Percentiles rank a stretch among this genome's conserved stretches.
Evolutionary conservation across 2,888 invertebrate species (phyloP).

Genomic region (Anodontia alba): DNA sequence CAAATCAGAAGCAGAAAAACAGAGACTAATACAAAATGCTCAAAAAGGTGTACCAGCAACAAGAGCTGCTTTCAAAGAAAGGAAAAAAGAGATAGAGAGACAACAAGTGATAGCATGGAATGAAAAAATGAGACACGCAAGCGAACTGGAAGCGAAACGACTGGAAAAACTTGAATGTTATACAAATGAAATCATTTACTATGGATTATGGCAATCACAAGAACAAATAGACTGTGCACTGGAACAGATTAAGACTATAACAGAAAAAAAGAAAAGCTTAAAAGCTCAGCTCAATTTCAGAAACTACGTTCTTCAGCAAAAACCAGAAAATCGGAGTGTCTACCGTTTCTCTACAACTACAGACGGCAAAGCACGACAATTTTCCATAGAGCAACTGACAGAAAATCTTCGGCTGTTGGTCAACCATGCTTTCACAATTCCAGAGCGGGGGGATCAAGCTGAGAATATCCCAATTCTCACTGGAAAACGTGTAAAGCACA

Average conservation of each 20-base stretch:
- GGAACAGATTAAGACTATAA: conserved; percentile 19
- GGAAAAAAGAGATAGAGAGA: conserved; percentile 4
- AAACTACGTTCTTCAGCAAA: conserved; percentile 32
- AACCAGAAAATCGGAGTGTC: neutral
- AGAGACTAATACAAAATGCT: conserved; percentile 24
- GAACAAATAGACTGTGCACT: conserved; percentile 33
- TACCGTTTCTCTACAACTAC: conserved; percentile 1
- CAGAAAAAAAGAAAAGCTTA: conserved; percentile 25
- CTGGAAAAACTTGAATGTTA: conserved; percentile 21
- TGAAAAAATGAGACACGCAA: conserved; percentile 19
- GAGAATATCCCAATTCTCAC: conserved; percentile 13
- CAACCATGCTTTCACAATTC: conserved; percentile 19
- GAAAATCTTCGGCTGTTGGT: conserved; percentile 23
- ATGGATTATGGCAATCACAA: conserved; percentile 51
- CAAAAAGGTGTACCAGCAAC: neutral
- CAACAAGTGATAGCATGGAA: neutral
- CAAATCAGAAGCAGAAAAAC: conserved; percentile 38
- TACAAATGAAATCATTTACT: conserved; percentile 33
- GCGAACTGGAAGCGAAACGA: conserved; percentile 2
- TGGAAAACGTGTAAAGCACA: conserved; percentile 18
- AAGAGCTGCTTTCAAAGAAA: neutral
- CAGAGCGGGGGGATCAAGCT: neutral
- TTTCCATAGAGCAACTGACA: conserved; percentile 28
- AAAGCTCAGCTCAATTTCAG: conserved; percentile 42
- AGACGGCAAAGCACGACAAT: conserved; percentile 12